These are phyloP conservation scores for Bucorvus abyssinicus DNA, from an alignment of 2,797 vertebrate genomes.

Conservation along the genomic window DNA sequence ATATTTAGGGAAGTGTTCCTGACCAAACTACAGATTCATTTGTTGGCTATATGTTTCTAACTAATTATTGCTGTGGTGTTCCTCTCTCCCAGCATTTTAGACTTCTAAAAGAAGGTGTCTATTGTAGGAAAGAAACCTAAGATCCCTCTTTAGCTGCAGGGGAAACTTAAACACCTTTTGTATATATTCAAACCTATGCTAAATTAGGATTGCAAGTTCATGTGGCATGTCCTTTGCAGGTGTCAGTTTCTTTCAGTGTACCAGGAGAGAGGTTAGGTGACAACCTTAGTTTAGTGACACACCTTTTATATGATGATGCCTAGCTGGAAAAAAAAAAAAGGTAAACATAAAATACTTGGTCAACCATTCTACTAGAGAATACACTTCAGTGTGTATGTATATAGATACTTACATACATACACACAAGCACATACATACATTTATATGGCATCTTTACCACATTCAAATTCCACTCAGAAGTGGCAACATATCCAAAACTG, in stretches of 20 bases:
- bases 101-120: neutral
- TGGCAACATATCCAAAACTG: neutral
- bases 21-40: neutral
- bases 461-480: neutral
- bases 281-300: neutral
- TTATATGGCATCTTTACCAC: neutral
- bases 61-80: neutral
- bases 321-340: neutral
- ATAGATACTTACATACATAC: neutral
- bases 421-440: neutral
- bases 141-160: neutral
- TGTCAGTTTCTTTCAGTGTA: neutral
- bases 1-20: neutral
- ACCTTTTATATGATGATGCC: neutral
- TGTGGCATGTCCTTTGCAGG: neutral
- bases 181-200: neutral
- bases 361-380: neutral
- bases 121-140: neutral
- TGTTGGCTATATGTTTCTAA: neutral
- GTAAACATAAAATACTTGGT: neutral
- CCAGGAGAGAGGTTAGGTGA: neutral
- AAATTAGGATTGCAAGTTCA: neutral
- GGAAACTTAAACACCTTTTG: neutral
- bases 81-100: neutral
- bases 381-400: neutral